Base-by-base conservation (phyloP, 2,888 invertebrate genomes). In the Andrena praecox region DNA sequence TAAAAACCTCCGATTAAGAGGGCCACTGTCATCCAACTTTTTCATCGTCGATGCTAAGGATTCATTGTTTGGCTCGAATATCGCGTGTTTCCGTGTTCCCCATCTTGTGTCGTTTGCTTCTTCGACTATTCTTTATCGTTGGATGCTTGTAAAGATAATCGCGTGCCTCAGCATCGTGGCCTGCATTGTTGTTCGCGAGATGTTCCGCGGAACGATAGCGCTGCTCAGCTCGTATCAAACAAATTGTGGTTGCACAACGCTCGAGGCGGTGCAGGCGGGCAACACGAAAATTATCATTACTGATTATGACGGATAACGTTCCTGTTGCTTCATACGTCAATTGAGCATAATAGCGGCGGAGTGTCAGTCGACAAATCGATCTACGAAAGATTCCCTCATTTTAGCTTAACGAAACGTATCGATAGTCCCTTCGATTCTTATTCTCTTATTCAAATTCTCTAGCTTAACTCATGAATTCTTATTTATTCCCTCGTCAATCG, bases 321-420 rank as follows among this genome's bases (percentile, higher is more conserved):
- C 77, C 56, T 73, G 67, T 85, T 85, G 84, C 84, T 60, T 63
- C 84, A 80, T 76, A 80, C 84, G 80, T 74, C 84, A 85, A 80
- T 85, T 85, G 73, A 52, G 16, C 67, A 54, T 73, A 79, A 83
- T 76, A 60, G 68, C 66, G 27, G 54, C 48, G 56, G 66, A 70
- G 76, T 77, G 78, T 72, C 68, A 64, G 76, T 66, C 52, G 70
- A 71, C 72, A 62, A 63, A 83, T 74, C 73, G 64, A 78, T 72
- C 72, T 72, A 31, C 68, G 64, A 72, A 83, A 79, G 73, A 63
- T 76, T 79, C 70, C 73, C 69, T 59, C 63, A 24, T 33, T 70
- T 78, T 78, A 50, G 2, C 12, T 16, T 20, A 20, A 1, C 12
- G 24, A 35, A 48, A 27, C 8, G 54, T 4, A 3, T 31, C 6